Percentiles rank a stretch among this genome's conserved stretches.
phyloP scores from a whole-genome alignment of 2,888 invertebrate genomes.

The Lasius platythorax region DNA sequence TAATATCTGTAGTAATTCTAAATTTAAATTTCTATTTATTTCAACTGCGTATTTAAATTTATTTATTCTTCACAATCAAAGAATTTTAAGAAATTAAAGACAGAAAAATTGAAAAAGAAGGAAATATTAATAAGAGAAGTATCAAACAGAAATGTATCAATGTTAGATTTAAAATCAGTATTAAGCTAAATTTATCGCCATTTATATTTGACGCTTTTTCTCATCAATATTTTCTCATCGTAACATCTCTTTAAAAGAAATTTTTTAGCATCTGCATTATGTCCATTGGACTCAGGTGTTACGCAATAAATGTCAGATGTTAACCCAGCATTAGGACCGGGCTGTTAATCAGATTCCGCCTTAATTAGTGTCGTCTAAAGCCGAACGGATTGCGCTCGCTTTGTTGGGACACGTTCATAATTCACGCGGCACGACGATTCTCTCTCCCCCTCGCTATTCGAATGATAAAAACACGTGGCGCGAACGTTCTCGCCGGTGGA shows the following conservation, averaged over 20 bases:
- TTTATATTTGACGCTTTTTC: background rate
- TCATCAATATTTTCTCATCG: background rate
- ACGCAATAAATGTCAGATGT: slow-evolving; percentile 44
- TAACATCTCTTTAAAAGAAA: background rate
- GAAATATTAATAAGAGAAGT: background rate
- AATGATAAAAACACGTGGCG: slow-evolving; percentile 58
- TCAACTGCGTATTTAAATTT: background rate
- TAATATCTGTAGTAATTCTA: background rate
- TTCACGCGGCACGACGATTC: slow-evolving; percentile 56
- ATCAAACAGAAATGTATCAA: background rate
- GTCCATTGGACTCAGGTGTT: slow-evolving; percentile 25
- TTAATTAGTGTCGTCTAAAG: slow-evolving; percentile 58
- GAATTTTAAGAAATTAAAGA: background rate
- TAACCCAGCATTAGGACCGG: slow-evolving; percentile 27
- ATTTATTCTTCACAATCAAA: background rate
- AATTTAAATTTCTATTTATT: background rate
- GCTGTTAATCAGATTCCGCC: slow-evolving; percentile 47
- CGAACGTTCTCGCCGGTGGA: slow-evolving; percentile 36
- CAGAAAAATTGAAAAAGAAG: background rate
- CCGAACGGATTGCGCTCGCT: slow-evolving; percentile 48
- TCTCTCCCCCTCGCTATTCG: slow-evolving; percentile 58
- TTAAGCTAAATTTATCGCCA: background rate
- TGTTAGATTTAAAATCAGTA: background rate
- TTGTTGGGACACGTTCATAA: slow-evolving; percentile 34
- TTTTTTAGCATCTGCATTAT: slow-evolving; percentile 22